A percentile compares a stretch with the other conserved stretches of the same genome.
These are phyloP conservation scores for Nannobrachium achirus DNA, from an alignment of 2,113 vertebrate species.

Conservation along the genomic window DNA sequence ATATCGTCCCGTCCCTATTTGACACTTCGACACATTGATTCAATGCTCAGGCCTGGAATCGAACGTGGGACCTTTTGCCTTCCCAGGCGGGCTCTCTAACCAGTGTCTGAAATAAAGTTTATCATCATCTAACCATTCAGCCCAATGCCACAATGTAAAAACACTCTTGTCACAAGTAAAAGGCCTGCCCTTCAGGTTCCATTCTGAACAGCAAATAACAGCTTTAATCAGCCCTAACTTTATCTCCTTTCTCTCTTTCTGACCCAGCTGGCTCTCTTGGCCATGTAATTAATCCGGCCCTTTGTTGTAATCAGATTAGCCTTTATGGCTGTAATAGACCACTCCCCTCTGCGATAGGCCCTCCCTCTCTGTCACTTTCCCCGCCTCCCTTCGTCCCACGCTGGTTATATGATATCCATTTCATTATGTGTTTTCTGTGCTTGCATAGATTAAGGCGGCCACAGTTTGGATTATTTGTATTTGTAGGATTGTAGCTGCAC, in stretches of 20 bases:
- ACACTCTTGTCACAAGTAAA: too few species aligned
- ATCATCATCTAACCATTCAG: too few species aligned
- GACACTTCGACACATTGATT: too few species aligned
- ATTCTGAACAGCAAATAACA: slow-evolving; percentile 1
- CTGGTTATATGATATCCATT: slow-evolving; percentile 7
- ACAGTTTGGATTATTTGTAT: neutral
- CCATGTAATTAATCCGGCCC: slow-evolving; percentile 63
- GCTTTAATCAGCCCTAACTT: slow-evolving; percentile 21
- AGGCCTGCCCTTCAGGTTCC: neutral
- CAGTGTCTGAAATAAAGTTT: too few species aligned
- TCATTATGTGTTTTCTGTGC: neutral
- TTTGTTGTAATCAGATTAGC: slow-evolving; percentile 73
- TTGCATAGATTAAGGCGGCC: neutral
- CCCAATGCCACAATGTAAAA: too few species aligned
- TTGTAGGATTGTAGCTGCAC: neutral
- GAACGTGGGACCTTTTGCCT: too few species aligned
- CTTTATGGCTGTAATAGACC: slow-evolving; percentile 61
- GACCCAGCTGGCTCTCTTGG: slow-evolving; percentile 63
- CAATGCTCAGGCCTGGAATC: too few species aligned
- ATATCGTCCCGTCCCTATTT: too few species aligned
- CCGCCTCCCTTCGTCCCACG: slow-evolving; percentile 10
- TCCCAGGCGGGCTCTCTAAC: too few species aligned
- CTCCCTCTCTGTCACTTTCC: slow-evolving; percentile 8
- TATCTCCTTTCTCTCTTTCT: neutral
- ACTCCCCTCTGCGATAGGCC: slow-evolving; percentile 37